Evolutionary conservation across 1,140 invertebrate genomes (phyloP), one percentile per base, ranked within the genome.

Genomic region (Scaptomyza graminum): DNA sequence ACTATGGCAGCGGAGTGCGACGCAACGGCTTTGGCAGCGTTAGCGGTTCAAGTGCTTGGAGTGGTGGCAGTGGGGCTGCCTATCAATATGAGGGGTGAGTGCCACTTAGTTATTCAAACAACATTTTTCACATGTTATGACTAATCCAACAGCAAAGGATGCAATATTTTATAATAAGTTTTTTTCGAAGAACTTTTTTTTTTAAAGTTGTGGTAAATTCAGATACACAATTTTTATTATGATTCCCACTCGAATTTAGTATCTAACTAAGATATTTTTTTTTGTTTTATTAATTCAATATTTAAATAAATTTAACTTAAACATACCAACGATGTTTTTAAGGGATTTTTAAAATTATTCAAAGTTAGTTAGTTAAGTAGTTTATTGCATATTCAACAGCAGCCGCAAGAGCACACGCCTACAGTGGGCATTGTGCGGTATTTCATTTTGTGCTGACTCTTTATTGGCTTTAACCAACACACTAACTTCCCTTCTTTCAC

Each of bases 71-170:
- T 34, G 54, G 49, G 25, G 65, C 55, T 28, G 25, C 82, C 44
- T 90, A 83, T 67, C 88, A 85, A 52, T 91, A 91, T 61, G 90
- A 91, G 37, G 90, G 87, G 90, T 91, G 59, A 71, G 90, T 88
- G 57, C 6, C n/a, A 43, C 37, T 39, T 6, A 25, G 46, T n/a
- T 12, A n/a, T 41, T 41, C 37, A 41, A 47, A 47, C 18, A 47
- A 18, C 9, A 39, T 39, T 39, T 39, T 39, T 9, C 37, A 41
- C 37, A 41, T 41, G 37, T 41, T 41, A 3, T 3, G 4, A 12
- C 12, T 11, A 37, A 37, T 1, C 9, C 28, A 0, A 28, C 28
- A 28, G 28, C 28, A 7, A 28, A 7, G 28, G 7, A 28, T 28
- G 6, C 28, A 28, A 28, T 28, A 6, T 28, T 28, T 28, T 28